phyloP scores from a whole-genome alignment of 1,140 invertebrate species.

The Drosophila lini region DNA sequence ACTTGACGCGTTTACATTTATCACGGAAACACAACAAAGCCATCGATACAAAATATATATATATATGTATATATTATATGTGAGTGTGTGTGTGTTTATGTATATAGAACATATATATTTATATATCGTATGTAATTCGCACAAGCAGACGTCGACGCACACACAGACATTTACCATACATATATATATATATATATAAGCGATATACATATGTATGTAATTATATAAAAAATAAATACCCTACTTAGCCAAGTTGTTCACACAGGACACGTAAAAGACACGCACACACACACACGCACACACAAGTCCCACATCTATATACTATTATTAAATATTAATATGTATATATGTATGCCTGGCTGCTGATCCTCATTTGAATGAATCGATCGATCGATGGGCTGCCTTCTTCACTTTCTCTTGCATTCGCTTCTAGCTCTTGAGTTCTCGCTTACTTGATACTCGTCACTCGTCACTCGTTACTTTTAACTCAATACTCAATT shows the following conservation, averaged over 20 bases:
- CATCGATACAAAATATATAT: slow-evolving; percentile 78
- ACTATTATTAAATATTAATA: slow-evolving; percentile 37
- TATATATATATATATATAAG: slow-evolving; percentile 8
- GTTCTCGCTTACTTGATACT: not conserved
- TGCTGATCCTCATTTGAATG: slow-evolving; percentile 51
- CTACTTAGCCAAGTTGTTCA: slow-evolving; percentile 73
- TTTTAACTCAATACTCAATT: slow-evolving; percentile 4
- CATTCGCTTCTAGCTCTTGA: slow-evolving; percentile 18
- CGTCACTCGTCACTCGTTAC: not conserved
- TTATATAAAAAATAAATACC: slow-evolving; percentile 72
- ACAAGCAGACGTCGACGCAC: slow-evolving; percentile 12
- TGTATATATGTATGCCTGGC: slow-evolving; percentile 46
- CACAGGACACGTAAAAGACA: slow-evolving; percentile 9
- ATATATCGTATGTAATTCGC: slow-evolving; percentile 27
- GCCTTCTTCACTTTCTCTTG: slow-evolving; percentile 30
- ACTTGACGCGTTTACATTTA: slow-evolving; percentile 73
- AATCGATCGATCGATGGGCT: slow-evolving; percentile 71
- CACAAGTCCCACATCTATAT: slow-evolving; percentile 32
- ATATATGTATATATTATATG: slow-evolving; percentile 2
- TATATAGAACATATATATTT: slow-evolving; percentile 23
- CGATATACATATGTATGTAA: slow-evolving; percentile 20
- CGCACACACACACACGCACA: slow-evolving; percentile 8
- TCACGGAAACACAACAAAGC: slow-evolving; percentile 82
- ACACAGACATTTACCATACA: slow-evolving; percentile 15
- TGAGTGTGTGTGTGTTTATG: slow-evolving; percentile 16